Percentiles rank a stretch among this genome's conserved stretches.
Conservation (phyloP, 2,888 invertebrate genomes). For the Lagria hirta region DNA sequence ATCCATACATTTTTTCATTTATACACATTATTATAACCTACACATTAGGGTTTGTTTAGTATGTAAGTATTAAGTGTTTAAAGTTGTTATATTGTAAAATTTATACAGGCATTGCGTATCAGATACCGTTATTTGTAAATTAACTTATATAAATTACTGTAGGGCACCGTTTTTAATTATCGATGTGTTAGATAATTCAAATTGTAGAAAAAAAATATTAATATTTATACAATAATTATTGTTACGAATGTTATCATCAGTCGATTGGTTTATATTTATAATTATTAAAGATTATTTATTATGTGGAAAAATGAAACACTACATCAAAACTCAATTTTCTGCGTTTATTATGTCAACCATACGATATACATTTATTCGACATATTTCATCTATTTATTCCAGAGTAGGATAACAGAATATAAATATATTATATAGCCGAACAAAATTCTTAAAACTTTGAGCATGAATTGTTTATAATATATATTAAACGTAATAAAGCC, state of each 20-base stretch:
- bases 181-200: too few relatives aligned
- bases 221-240: too few relatives aligned
- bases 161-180: too few relatives aligned
- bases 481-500: conserved; percentile 37
- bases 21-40: conserved; percentile 26
- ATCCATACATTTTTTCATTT: conserved; percentile 27
- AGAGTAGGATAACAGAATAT: conserved; percentile 43
- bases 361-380: conserved; percentile 49
- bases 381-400: conserved; percentile 49
- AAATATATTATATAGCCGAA: conserved; percentile 38
- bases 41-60: conserved; percentile 25
- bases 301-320: conserved; percentile 27
- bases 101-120: too few relatives aligned
- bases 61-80: too few relatives aligned
- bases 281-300: not conserved
- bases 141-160: too few relatives aligned
- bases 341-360: conserved; percentile 51
- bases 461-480: conserved; percentile 35
- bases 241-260: too few relatives aligned
- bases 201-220: too few relatives aligned
- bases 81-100: too few relatives aligned
- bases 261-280: conserved; percentile 3
- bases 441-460: conserved; percentile 33
- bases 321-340: conserved; percentile 47
- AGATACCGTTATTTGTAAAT: too few relatives aligned